Base-by-base conservation (phyloP, 2,888 invertebrate genomes). In the Trisateles emortualis region DNA sequence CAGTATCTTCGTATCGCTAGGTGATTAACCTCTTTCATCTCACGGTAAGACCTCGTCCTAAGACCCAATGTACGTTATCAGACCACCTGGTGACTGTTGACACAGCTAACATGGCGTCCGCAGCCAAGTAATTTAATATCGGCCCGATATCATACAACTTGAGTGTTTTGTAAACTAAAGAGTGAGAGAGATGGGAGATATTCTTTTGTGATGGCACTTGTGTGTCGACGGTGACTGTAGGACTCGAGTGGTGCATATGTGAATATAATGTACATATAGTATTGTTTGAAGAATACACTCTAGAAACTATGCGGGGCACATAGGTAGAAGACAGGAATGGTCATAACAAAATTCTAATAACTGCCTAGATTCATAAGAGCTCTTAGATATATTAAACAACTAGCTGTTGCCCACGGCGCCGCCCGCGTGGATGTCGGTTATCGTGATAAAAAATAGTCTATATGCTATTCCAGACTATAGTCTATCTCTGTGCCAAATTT, bases 41-140 rank as follows among this genome's bases (percentile, higher is more conserved):
- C 19, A 16, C 61, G 24, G 30, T 62, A 14, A 26, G 45, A 65
- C 68, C 65, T 29, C 10, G 39, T 45, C 74, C 45, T 44, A n/a
- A 50, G 58, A 56, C 26, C 42, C 13, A 64, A 71, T 75, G 75
- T 64, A 56, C 74, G 76, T 83, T 83, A 83, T 83, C 83, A 68
- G 68, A 50, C 58, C 61, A 68, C 71, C 62, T 64, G 40, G 35
- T 40, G 36, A 44, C 52, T 66, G 67, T 78, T 76, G 73, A 68
- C 74, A 69, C 58, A 72, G 52, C 54, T 35, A 65, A 65, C 62
- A 62, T 61, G 58, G 62, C 50, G 11, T 24, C 40, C 47, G 41
- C 10, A 44, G 59, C 59, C 58, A 68, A 72, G 72, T 72, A 70
- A 72, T 72, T 68, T 72, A 68, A 72, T 72, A 72, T 67, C 69